phyloP scores from a whole-genome alignment of 2,888 invertebrate species.

The Thereva unica region DNA sequence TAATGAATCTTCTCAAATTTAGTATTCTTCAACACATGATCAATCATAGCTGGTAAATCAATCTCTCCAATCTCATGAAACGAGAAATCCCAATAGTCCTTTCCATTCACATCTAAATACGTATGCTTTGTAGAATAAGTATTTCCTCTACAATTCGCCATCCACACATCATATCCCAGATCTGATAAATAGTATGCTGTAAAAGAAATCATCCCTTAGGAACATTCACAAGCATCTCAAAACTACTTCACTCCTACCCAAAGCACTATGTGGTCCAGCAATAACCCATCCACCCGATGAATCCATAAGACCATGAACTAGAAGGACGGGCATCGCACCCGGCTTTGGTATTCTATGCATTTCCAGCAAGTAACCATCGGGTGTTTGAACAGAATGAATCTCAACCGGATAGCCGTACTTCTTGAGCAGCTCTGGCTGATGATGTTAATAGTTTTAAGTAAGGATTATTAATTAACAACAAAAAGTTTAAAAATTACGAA shows the following conservation, averaged over 20 bases:
- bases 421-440: slow-evolving; percentile 36
- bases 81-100: slow-evolving; percentile 54
- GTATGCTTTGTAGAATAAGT: slow-evolving; percentile 63
- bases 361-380: slow-evolving; percentile 72
- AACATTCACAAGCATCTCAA: not conserved
- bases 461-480: no score
- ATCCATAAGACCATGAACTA: slow-evolving; percentile 70
- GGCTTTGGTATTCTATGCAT: slow-evolving; percentile 67
- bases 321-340: slow-evolving; percentile 59
- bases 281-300: slow-evolving; percentile 71
- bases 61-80: slow-evolving; percentile 68
- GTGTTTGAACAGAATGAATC: slow-evolving; percentile 64
- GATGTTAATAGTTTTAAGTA: no score
- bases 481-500: no score
- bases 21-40: slow-evolving; percentile 61
- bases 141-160: slow-evolving; percentile 80
- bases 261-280: slow-evolving; percentile 64
- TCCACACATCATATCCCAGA: slow-evolving; percentile 77
- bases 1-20: slow-evolving; percentile 57
- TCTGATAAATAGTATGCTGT: slow-evolving; percentile 62
- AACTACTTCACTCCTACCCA: slow-evolving; percentile 58
- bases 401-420: slow-evolving; percentile 66
- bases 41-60: slow-evolving; percentile 78
- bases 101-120: slow-evolving; percentile 51
- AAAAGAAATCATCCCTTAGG: not conserved